Evolutionary conservation across 2,797 vertebrate species (phyloP).

Genomic region (Siniperca undulata): DNA sequence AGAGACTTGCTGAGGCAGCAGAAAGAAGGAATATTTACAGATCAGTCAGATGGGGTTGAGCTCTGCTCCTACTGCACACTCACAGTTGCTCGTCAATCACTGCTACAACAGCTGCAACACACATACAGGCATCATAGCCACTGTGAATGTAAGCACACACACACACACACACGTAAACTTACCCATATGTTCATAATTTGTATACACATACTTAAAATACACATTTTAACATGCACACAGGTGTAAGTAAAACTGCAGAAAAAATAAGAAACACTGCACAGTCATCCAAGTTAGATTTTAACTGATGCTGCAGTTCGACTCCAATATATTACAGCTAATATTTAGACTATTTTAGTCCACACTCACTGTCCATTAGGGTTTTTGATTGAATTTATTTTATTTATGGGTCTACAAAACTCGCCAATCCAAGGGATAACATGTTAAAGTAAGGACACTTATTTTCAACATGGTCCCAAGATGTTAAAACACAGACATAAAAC

Average conservation of each 20-base stretch:
- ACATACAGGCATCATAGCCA: slow-evolving; percentile 16
- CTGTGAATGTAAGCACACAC: neutral
- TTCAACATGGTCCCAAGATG: neutral
- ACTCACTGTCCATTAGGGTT: neutral
- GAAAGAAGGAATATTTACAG: slow-evolving; percentile 86
- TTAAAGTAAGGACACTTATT: neutral
- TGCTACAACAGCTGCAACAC: slow-evolving; percentile 36
- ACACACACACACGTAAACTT: neutral
- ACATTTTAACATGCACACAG: slow-evolving; percentile 3
- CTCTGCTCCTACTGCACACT: slow-evolving; percentile 63
- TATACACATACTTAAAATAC: neutral
- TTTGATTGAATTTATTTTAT: neutral
- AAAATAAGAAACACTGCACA: neutral
- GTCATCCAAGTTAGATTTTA: neutral
- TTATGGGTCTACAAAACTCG: neutral
- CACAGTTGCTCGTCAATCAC: slow-evolving; percentile 77
- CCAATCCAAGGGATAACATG: neutral
- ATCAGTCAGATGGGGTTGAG: slow-evolving; percentile 79
- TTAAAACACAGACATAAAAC: neutral
- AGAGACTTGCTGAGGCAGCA: slow-evolving; percentile 84
- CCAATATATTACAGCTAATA: neutral
- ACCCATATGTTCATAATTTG: neutral
- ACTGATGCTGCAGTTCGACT: neutral
- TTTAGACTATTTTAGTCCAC: neutral
- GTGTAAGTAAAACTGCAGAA: neutral